Base-by-base conservation (phyloP, 2,113 vertebrate genomes). In the Caranx ignobilis region DNA sequence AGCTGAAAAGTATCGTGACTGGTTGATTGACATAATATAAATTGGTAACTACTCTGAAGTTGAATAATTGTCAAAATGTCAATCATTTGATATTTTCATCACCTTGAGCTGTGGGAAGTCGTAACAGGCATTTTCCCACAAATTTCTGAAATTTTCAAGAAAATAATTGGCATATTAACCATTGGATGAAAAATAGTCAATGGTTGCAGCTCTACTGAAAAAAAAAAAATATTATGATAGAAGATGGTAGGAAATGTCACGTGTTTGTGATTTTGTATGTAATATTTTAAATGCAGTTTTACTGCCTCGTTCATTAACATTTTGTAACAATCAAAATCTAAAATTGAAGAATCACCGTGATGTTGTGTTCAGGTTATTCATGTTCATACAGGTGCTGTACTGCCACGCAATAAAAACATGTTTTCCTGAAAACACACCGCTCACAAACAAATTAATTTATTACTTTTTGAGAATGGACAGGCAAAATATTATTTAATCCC, bases 371-470 rank as follows among this genome's bases (percentile, higher is more conserved):
- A 56, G 6, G 6, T 45, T 71, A 64, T n/a, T 18, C 16, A 67
- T 73, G 39, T 68, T 70, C 32, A 13, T 59, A 37, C 77, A 89
- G 82, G 86, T 88, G 75, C 34, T 73, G 13, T 37, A 3, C 1
- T 77, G 34, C 41, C 31, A 11, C 41, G 67, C 21, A 47, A 43
- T 50, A 56, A 81, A 85, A 89, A 92, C 89, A 86, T 88, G 87
- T 88, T 92, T 88, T 86, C 62, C 31, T 63, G 47, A 31, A 65
- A 83, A 75, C 32, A 55, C 59, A 35, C 35, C 19, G 43, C 43
- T 68, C 75, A 83, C 62, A 86, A 88, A 89, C 74, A 90, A 87
- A 90, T 90, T 69, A 72, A 82, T 91, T 82, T 84, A 82, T 81
- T 82, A 82, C 34, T 84, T 75, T 80, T 76, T 55, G 50, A 54